Evolutionary conservation across 2,797 vertebrate species (phyloP), one percentile per base, ranked within the genome.

Genomic region (Gymnodraco acuticeps): DNA sequence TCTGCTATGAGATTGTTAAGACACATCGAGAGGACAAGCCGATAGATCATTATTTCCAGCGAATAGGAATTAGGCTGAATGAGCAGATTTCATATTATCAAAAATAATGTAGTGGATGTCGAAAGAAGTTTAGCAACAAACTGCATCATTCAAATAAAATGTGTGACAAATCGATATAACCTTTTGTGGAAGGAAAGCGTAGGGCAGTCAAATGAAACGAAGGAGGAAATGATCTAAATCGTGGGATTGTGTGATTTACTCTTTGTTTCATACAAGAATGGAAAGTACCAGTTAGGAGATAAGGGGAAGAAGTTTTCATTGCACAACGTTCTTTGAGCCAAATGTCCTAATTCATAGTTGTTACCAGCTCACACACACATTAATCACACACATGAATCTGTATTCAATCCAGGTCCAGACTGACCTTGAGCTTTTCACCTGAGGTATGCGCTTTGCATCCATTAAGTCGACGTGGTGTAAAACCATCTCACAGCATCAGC

Each of bases 381-480:
- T 85, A 89, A 89, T 89, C 86, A 88, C 75, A 71, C 85, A 70
- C 83, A 86, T 89, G 83, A 89, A 93, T 93, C 88, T 89, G 91
- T 89, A 93, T 93, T 93, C 91, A 90, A 76, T 56, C 73, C 70
- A 1, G 74, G 87, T 89, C 80, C 87, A n/a, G 70, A 53, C 86
- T 93, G 92, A 92, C 93, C 91, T 93, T 93, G 93, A 91, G 88
- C 69, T 75, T 90, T 92, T 93, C 91, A 94, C 92, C 92, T 91
- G 88, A 89, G 82, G 67, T 89, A 80, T 83, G 88, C 71, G 86
- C 89, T 87, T 85, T 92, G 91, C 92, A 93, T 93, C 88, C 85
- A 93, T 93, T 92, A 92, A 92, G 88, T 80, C 73, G 70, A 64
- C 84, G 85, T 75, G 82, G 85, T 92, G 87, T 91, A 92, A 91